Evolutionary conservation across 1,140 invertebrate genomes (phyloP).

Genomic region (Nasonia longicornis): DNA sequence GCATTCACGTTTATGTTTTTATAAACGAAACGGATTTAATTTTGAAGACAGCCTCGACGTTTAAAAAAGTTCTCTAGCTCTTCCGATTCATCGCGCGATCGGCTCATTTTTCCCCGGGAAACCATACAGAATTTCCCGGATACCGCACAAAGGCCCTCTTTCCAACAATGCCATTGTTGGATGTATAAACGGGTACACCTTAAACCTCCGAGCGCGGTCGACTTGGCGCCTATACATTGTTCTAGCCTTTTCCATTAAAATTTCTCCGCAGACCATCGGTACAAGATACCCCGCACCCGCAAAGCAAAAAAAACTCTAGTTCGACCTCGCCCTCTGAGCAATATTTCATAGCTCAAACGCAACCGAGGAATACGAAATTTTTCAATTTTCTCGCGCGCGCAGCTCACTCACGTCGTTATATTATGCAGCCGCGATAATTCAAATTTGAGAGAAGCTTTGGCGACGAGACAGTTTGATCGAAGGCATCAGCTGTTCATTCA

Average conservation of each 20-base stretch:
- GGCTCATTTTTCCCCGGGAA: background rate
- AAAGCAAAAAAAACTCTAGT: background rate
- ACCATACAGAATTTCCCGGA: background rate
- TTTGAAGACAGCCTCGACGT: too few species aligned
- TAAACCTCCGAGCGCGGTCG: background rate
- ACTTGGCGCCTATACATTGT: slow-evolving; percentile 3
- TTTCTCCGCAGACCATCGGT: background rate
- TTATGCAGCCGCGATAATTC: background rate
- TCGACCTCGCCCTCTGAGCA: background rate
- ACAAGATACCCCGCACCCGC: too few species aligned
- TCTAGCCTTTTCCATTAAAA: slow-evolving; percentile 17
- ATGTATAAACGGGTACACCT: slow-evolving; percentile 1
- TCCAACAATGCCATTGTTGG: slow-evolving; percentile 20
- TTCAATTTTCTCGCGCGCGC: background rate
- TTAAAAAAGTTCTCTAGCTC: too few species aligned
- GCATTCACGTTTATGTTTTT: too few species aligned
- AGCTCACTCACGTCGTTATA: background rate
- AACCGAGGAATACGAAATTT: background rate
- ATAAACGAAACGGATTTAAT: too few species aligned
- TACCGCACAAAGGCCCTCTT: background rate
- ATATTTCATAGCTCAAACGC: background rate
- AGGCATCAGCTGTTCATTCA: too few species aligned
- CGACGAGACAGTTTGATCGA: background rate
- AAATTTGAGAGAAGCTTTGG: background rate
- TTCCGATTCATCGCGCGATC: background rate